Evolutionary conservation across 2,113 vertebrate species (phyloP).

Genomic region (Falco punctatus): DNA sequence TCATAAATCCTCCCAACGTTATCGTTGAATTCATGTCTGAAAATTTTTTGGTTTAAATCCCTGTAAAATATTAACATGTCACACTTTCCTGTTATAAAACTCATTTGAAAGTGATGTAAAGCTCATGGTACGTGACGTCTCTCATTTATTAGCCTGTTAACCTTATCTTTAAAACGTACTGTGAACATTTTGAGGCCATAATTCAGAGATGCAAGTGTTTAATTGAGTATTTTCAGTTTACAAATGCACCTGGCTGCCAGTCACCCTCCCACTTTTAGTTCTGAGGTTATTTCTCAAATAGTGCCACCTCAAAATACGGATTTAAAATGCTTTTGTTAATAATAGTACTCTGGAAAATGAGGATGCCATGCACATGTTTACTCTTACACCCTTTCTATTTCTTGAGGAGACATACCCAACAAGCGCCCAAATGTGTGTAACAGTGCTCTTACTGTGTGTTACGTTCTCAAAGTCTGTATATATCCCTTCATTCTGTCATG

Average conservation of each 20-base stretch:
- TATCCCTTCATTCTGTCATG: background rate
- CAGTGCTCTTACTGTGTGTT: background rate
- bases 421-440: background rate
- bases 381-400: background rate
- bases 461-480: background rate
- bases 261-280: background rate
- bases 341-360: background rate
- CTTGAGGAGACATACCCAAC: background rate
- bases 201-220: background rate
- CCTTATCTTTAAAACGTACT: background rate
- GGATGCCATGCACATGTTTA: background rate
- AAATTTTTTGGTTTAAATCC: slow-evolving; percentile 1
- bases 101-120: background rate
- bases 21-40: slow-evolving; percentile 25
- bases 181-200: background rate
- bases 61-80: background rate
- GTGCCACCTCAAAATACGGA: background rate
- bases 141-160: slow-evolving; percentile 7
- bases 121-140: background rate
- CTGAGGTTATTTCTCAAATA: background rate
- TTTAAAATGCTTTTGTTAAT: background rate
- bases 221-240: background rate
- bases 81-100: background rate
- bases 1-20: background rate
- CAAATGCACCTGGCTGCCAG: background rate